Conservation (phyloP, 92 coral and sea anemone genomes). For the Phenganax stokvisi region DNA sequence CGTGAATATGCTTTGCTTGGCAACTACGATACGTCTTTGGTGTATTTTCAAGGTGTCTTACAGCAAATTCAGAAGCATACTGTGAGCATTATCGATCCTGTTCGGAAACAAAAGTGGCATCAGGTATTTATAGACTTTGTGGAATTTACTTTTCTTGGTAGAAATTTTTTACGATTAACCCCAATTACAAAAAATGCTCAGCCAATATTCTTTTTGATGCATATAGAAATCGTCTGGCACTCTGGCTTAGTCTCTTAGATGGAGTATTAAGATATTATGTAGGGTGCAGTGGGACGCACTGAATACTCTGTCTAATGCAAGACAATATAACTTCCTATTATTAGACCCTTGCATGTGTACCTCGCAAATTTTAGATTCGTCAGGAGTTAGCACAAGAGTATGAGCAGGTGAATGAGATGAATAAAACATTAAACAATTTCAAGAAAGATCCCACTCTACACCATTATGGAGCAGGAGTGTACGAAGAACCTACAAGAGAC, state of each 20-base stretch:
- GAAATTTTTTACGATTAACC: background rate
- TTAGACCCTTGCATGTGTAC: no score
- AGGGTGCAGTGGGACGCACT: no score
- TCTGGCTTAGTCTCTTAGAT: no score
- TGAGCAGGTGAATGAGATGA: conserved; percentile 96
- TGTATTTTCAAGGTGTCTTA: conserved; percentile 88
- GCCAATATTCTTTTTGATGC: background rate
- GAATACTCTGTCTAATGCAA: background rate
- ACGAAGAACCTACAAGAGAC: conserved; percentile 92
- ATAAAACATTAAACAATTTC: conserved; percentile 91
- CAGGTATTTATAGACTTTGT: conserved; percentile 48
- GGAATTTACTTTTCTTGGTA: background rate
- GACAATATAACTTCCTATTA: background rate
- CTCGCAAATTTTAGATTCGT: conserved; percentile 56
- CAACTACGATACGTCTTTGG: conserved; percentile 91
- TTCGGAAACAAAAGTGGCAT: conserved; percentile 92
- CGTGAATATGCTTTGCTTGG: conserved; percentile 95
- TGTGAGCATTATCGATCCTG: conserved; percentile 65
- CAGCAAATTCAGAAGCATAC: conserved; percentile 88
- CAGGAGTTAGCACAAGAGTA: conserved; percentile 88
- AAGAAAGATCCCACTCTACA: conserved; percentile 74
- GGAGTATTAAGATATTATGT: no score
- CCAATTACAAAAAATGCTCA: background rate
- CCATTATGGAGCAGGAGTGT: conserved; percentile 79
- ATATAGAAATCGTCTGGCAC: no score